Conservation (phyloP, 30 jellyfish, hydroid and myxozoan species). For the Cassiopea xamachana region DNA sequence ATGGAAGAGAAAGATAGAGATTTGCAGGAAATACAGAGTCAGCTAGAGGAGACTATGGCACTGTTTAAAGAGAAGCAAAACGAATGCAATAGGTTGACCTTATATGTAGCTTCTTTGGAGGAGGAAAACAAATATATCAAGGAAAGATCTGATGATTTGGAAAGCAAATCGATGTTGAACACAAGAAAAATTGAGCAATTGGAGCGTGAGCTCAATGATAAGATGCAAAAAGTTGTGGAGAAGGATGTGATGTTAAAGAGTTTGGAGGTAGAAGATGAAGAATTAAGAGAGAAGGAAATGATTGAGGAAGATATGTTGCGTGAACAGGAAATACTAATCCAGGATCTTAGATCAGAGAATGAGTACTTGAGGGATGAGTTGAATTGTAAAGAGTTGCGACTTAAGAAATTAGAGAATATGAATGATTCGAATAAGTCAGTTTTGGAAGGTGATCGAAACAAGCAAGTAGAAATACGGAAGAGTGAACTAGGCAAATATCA, state of each 20-base stretch:
- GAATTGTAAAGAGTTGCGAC: conserved; percentile 8
- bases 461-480: conserved; percentile 12
- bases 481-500: conserved; percentile 14
- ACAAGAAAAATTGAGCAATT: conserved; percentile 21
- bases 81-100: conserved; percentile 34
- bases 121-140: conserved; percentile 28
- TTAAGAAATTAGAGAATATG: conserved; percentile 8
- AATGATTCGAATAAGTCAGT: background rate
- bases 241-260: conserved; percentile 49
- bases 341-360: conserved; percentile 58
- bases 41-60: conserved; percentile 71
- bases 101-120: conserved; percentile 9
- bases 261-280: conserved; percentile 68
- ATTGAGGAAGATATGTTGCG: conserved; percentile 66
- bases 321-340: conserved; percentile 55
- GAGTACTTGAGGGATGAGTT: conserved; percentile 59
- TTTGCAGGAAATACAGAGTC: conserved; percentile 67
- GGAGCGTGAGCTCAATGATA: conserved; percentile 54
- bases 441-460: background rate
- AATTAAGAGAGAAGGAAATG: conserved; percentile 61
- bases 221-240: conserved; percentile 39
- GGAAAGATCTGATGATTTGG: conserved; percentile 19
- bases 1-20: conserved; percentile 75
- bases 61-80: conserved; percentile 70
- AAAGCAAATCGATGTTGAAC: conserved; percentile 1